Conservation (phyloP, 2,797 vertebrate genomes). For the Eulemur albifrons region DNA sequence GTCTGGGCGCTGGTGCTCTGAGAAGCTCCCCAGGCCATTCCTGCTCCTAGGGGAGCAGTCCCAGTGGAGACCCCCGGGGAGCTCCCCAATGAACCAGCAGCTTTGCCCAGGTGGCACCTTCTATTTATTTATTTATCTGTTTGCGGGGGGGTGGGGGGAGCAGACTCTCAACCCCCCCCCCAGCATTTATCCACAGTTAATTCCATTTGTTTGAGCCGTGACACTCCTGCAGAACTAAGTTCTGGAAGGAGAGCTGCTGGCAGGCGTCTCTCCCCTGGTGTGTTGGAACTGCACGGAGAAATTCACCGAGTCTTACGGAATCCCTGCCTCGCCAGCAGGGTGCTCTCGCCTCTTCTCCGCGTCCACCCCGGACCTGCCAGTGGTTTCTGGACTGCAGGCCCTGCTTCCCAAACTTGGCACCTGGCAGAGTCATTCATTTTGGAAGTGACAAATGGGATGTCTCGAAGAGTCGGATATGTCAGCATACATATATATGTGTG, state of each 20-base stretch:
- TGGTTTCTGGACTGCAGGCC: not conserved
- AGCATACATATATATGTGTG: not conserved
- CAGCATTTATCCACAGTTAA: not conserved
- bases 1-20: not conserved
- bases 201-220: not conserved
- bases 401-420: not conserved
- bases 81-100: rapidly evolving
- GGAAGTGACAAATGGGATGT: not conserved
- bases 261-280: not conserved
- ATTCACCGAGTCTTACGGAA: not conserved
- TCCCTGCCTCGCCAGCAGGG: no score
- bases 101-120: not conserved
- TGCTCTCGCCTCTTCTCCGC: no score
- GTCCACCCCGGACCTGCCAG: not conserved
- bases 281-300: not conserved
- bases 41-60: no score
- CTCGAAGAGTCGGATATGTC: not conserved
- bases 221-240: not conserved
- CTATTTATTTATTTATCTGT: not conserved
- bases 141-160: not conserved
- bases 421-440: not conserved
- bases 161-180: not conserved
- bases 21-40: not conserved
- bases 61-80: rapidly evolving
- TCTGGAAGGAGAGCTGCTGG: not conserved